A percentile compares a stretch with the other conserved stretches of the same genome.
phyloP scores from a whole-genome alignment of 2,888 invertebrate species.

The Chorisops tibialis region DNA sequence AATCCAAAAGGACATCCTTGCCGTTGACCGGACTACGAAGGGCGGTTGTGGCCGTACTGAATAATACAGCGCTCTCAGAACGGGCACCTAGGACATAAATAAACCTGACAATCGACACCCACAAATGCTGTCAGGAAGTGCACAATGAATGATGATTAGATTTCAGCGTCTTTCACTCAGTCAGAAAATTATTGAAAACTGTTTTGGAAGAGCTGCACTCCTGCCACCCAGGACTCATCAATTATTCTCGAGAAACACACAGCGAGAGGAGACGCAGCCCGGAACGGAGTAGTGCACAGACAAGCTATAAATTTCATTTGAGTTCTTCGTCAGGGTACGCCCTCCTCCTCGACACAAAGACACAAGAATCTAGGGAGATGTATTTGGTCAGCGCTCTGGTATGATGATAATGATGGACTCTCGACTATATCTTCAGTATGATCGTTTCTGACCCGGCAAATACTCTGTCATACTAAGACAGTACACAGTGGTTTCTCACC shows the following conservation, averaged over 20 bases:
- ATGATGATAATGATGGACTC: slow-evolving; percentile 19
- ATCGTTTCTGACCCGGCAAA: slow-evolving; percentile 24
- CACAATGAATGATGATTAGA: too few species aligned
- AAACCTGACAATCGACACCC: too few species aligned
- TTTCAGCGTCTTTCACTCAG: too few species aligned
- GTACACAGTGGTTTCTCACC: slow-evolving; percentile 8
- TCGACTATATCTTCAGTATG: slow-evolving; percentile 14
- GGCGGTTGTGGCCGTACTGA: too few species aligned
- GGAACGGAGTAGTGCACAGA: slow-evolving; percentile 7
- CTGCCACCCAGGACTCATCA: slow-evolving; percentile 30
- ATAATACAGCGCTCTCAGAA: too few species aligned
- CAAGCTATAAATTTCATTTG: slow-evolving; percentile 26
- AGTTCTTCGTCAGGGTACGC: slow-evolving; percentile 19
- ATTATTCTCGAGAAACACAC: slow-evolving; percentile 26
- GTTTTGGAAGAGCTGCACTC: slow-evolving; percentile 11
- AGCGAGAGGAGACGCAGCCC: background rate
- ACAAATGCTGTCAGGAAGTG: too few species aligned
- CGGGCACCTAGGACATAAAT: too few species aligned
- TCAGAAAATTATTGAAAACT: slow-evolving; percentile 25
- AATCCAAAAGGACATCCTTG: too few species aligned
- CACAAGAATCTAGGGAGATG: slow-evolving; percentile 11
- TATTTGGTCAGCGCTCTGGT: slow-evolving; percentile 5
- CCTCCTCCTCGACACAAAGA: too few species aligned
- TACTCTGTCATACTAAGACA: slow-evolving; percentile 25
- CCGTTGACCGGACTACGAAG: too few species aligned